These are phyloP conservation scores for Hippocampus kuda DNA, from an alignment of 2,797 vertebrate species.

Conservation along the genomic window DNA sequence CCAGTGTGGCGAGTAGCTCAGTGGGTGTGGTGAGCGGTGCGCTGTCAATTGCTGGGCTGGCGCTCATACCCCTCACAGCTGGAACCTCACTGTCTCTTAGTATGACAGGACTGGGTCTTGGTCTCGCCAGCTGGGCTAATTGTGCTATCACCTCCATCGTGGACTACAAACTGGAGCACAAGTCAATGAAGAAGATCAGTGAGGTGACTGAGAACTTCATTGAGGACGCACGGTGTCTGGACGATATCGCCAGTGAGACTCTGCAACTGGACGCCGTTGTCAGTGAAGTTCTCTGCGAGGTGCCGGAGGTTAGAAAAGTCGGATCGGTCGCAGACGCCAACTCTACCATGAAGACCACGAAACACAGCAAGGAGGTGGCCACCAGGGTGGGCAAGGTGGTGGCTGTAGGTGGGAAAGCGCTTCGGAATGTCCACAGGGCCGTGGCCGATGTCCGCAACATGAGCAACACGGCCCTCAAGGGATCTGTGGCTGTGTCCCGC, in stretches of 20 bases:
- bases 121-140: slow-evolving; percentile 53
- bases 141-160: slow-evolving; percentile 40
- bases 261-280: not conserved
- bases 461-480: slow-evolving; percentile 49
- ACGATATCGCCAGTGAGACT: accelerated
- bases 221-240: slow-evolving; percentile 38
- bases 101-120: slow-evolving; percentile 46
- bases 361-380: slow-evolving; percentile 22
- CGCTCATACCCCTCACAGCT: slow-evolving; percentile 56
- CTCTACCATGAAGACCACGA: slow-evolving; percentile 26
- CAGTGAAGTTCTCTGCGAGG: not conserved
- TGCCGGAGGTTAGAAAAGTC: not conserved
- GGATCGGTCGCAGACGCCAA: slow-evolving; percentile 31
- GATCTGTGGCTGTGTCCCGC: slow-evolving; percentile 33
- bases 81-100: slow-evolving; percentile 53
- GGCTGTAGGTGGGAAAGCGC: slow-evolving; percentile 36
- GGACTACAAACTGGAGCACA: slow-evolving; percentile 43
- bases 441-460: slow-evolving; percentile 58
- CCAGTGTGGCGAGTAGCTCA: slow-evolving; percentile 60
- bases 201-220: slow-evolving; percentile 48
- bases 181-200: slow-evolving; percentile 34
- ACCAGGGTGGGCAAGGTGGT: slow-evolving; percentile 18
- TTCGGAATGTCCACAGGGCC: slow-evolving; percentile 35
- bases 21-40: slow-evolving; percentile 54
- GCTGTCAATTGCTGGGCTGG: slow-evolving; percentile 59